A percentile compares a stretch with the other conserved stretches of the same genome.
phyloP scores from a whole-genome alignment of 2,888 invertebrate species.

The Spisula solida region DNA sequence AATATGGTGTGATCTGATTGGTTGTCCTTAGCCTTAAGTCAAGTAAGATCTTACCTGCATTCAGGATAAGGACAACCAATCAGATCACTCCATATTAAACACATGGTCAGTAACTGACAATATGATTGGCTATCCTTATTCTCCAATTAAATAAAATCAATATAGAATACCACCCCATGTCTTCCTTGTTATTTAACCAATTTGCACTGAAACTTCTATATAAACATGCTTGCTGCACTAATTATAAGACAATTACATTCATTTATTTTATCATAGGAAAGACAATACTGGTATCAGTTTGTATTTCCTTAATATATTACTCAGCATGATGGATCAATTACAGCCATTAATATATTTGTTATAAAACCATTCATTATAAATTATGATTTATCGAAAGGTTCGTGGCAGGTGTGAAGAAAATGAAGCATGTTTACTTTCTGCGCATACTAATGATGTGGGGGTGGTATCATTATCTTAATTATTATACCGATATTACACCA shows the following conservation, averaged over 20 bases:
- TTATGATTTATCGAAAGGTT: slow-evolving; percentile 2
- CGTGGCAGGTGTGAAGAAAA: not conserved
- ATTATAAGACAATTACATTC: not conserved
- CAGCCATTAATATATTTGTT: not conserved
- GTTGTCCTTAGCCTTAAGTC: too few relatives aligned
- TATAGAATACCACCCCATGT: too few relatives aligned
- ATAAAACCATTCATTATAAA: not conserved
- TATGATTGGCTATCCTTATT: too few relatives aligned
- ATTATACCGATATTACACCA: not conserved
- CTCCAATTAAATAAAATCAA: too few relatives aligned
- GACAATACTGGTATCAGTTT: not conserved
- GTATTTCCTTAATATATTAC: slow-evolving; percentile 16
- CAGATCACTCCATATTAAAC: too few relatives aligned
- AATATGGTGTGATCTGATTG: too few relatives aligned
- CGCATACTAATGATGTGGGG: slow-evolving; percentile 5
- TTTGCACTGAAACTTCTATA: not conserved
- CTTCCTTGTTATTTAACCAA: too few relatives aligned
- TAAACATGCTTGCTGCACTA: not conserved
- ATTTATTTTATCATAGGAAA: not conserved
- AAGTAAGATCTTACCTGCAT: too few relatives aligned
- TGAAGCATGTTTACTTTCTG: not conserved
- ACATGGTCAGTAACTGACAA: too few relatives aligned
- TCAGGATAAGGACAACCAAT: too few relatives aligned
- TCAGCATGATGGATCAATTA: not conserved
- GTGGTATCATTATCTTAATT: not conserved